Base-by-base conservation (phyloP, 2,797 vertebrate species). In the Nannoperca obscura region DNA sequence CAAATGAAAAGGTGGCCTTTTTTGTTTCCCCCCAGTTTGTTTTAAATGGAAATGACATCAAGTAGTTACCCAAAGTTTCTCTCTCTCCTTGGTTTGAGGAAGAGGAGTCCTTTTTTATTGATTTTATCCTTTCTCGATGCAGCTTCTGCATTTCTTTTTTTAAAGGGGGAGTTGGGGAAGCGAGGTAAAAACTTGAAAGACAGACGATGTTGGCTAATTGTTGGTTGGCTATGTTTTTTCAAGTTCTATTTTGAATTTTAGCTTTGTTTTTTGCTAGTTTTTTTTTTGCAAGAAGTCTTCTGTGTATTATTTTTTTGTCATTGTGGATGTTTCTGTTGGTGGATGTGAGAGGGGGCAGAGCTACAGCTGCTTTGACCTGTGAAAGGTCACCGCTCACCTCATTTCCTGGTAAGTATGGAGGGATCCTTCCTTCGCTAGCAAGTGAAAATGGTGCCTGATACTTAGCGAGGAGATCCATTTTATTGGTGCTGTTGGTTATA, bases 401-500 rank as follows among this genome's bases (percentile, higher is more conserved):
- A 77, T 89, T 89, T 89, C 91, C 86, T 85, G 83, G 76, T 90
- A n/a, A n/a, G 86, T 86, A 79, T 78, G 89, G 87, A 91, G 88
- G 89, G 87, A 96, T 89, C 83, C 82, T 88, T 96, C 94, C 94
- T 95, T 95, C 90, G 94, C 89, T 91, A 84, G 90, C 80, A 90
- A 67, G 91, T 93, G 95, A 95, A 96, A 96, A 97, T 95, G 95
- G 97, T 97, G 97, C 97, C 97, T 97, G 96, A 97, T 96, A 95
- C 78, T 95, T 95, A 95, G 95, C 96, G 96, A 96, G 96, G 90
- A 97, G 96, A 96, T 97, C 96, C 96, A 93, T 96, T 96, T 93
- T 97, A 90, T 97, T 98, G 97, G 97, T 98, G 97, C 97, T 98
- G 96, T 98, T 97, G 96, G 95, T 96, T 96, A 96, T 95, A 96